Percentiles rank a stretch among this genome's conserved stretches.
phyloP scores from a whole-genome alignment of 2,888 invertebrate species.

The Eristalis pertinax region DNA sequence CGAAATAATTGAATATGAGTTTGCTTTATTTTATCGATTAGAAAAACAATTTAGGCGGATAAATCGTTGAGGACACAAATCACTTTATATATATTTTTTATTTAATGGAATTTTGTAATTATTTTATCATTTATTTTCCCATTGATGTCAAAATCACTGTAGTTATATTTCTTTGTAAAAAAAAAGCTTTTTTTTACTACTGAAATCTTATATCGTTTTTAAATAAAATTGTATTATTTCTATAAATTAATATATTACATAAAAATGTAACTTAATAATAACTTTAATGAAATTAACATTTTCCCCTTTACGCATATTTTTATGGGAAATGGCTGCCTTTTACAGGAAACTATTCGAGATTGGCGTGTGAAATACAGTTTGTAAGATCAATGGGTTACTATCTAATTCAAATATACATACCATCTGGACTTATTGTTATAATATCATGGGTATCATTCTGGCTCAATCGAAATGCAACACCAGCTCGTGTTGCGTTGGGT shows the following conservation, averaged over 20 bases:
- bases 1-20: not conserved
- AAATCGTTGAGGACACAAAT: slow-evolving; percentile 42
- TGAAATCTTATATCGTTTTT: slow-evolving; percentile 17
- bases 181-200: slow-evolving; percentile 57
- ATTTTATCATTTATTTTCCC: slow-evolving; percentile 30
- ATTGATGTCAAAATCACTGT: slow-evolving; percentile 51
- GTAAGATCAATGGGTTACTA: slow-evolving; percentile 99
- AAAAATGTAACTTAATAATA: not conserved
- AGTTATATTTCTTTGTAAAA: slow-evolving; percentile 64
- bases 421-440: slow-evolving; percentile 97
- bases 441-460: slow-evolving; percentile 99
- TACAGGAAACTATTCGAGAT: slow-evolving; percentile 96
- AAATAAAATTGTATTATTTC: not conserved
- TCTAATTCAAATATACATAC: slow-evolving; percentile 98
- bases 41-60: slow-evolving; percentile 53
- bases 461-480: slow-evolving; percentile 97
- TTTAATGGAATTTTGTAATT: slow-evolving; percentile 49
- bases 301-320: slow-evolving; percentile 66
- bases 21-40: slow-evolving; percentile 43
- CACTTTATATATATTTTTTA: slow-evolving; percentile 51
- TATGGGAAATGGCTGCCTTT: slow-evolving; percentile 49
- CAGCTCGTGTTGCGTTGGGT: slow-evolving; percentile 95
- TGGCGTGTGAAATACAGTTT: slow-evolving; percentile 98
- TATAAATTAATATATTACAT: not conserved
- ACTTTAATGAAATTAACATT: slow-evolving; percentile 74